Evolutionary conservation across 1,140 invertebrate genomes (phyloP), one percentile per base, ranked within the genome.

Genomic region (Drosophila tsacasi): DNA sequence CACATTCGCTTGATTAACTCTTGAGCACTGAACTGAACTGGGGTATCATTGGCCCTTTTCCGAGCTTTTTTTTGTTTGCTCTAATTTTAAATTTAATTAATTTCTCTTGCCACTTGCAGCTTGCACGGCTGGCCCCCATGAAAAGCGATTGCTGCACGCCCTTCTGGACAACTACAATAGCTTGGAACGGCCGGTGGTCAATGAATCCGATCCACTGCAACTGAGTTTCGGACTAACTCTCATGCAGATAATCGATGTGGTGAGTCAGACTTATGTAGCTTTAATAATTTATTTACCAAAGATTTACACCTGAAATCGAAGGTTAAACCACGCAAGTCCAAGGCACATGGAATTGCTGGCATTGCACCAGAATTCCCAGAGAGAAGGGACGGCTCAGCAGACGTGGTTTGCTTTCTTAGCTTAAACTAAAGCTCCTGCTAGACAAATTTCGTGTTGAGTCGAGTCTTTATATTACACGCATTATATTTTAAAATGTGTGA

Each of bases 171-270:
- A 97, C 92, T 99, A 99, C 95, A 99, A 99, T 94, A 96, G 97
- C 86, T 95, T 99, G 93, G 98, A 99, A 95, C 95, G 99, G 90
- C 99, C 99, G 54, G 98, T 99, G 82, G 96, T 96, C 92, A 99
- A 99, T 94, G 98, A 99, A 95, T 97, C 97, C 87, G 97, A 99
- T 93, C 97, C 98, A 90, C 95, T 99, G 82, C 96, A 97, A 94
- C 96, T 99, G 93, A 98, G 96, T 94, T 99, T 99, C 94, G 98
- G 98, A 91, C 96, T 99, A 93, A 99, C 98, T 83, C 96, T 99
- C 85, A 99, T 99, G 96, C 99, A 99, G 95, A 99, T 99, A 93
- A 99, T 99, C 94, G 99, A 99, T 95, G 98, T 99, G 96, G 99
- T 99, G 95, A 96, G 97, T 96, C 15, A 9, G 5, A 10, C 30